Evolutionary conservation across 2,113 vertebrate genomes (phyloP).

Genomic region (Xiphophorus hellerii): DNA sequence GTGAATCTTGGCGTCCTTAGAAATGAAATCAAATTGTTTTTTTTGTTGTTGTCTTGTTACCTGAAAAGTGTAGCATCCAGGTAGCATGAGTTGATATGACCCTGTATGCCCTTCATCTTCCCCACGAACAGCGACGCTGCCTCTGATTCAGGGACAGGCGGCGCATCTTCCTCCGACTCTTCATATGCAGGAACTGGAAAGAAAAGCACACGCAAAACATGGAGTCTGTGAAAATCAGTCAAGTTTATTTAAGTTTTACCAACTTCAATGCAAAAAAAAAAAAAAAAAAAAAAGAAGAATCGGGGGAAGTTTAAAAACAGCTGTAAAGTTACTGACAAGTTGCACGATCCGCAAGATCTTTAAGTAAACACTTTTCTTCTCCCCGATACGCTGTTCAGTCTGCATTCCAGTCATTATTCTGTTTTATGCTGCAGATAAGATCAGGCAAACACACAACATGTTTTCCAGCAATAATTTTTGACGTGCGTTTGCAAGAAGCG

Average conservation of each 20-base stretch:
- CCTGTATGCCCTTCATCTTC: constrained; percentile 85
- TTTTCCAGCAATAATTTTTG: background rate
- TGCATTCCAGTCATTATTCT: background rate
- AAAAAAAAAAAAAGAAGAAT: too few species aligned
- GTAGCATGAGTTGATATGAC: constrained; percentile 86
- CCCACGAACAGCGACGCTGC: constrained; percentile 75
- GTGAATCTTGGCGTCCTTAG: background rate
- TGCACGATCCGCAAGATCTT: background rate
- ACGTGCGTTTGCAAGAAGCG: background rate
- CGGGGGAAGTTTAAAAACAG: background rate
- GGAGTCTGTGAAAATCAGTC: background rate
- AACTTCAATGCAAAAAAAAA: too few species aligned
- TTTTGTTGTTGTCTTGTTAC: constrained; percentile 55
- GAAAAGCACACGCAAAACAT: background rate
- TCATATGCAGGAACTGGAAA: constrained; percentile 59
- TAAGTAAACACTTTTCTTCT: background rate
- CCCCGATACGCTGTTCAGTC: background rate
- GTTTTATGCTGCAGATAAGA: background rate
- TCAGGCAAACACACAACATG: background rate
- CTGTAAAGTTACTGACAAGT: background rate
- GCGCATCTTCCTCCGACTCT: constrained; percentile 58
- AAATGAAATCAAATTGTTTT: background rate
- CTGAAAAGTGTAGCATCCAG: constrained; percentile 85
- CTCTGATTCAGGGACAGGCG: constrained; percentile 75
- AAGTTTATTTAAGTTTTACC: background rate